Evolutionary conservation across 2,888 invertebrate genomes (phyloP), one percentile per base, ranked within the genome.

Genomic region (Chalcis sispes): DNA sequence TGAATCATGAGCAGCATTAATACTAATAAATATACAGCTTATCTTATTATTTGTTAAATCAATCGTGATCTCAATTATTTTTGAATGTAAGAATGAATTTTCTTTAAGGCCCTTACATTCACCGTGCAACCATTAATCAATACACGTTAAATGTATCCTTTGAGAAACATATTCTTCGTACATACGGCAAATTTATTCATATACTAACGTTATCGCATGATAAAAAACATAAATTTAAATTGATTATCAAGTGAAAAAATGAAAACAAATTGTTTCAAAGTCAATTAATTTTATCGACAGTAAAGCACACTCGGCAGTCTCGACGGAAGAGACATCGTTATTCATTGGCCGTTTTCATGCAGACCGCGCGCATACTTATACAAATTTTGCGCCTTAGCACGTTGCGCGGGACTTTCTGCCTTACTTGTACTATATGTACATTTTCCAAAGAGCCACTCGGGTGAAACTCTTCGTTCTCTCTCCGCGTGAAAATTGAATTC

Each of bases 401-500:
- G n/a, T n/a, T n/a, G n/a, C n/a, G n/a, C n/a, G n/a, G n/a, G n/a
- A n/a, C n/a, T n/a, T n/a, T n/a, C n/a, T n/a, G n/a, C n/a, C n/a
- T n/a, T n/a, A n/a, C n/a, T n/a, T n/a, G n/a, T n/a, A n/a, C n/a
- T n/a, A n/a, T n/a, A n/a, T 20, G 8, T 18, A 8, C 27, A 13
- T n/a, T 23, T 32, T 13, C 64, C 5, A 48, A 13, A 46, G n/a
- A 23, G 10, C 25, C 4, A 36, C 4, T 4, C 5, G 10, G 10
- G 36, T 7, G 10, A 36, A 36, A 36, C 10, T 36, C 36, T 7
- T 36, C 15, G 29, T 15, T 4, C n/a, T 5, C 54, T 27, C 29
- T n/a, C 7, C 42, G 42, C n/a, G 59, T 54, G 69, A 67, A 74
- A 74, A 74, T 74, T 73, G 61, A 72, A 61, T 77, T 61, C 66